A percentile compares a stretch with the other conserved stretches of the same genome.
Evolutionary conservation across 2,797 vertebrate genomes (phyloP).

Genomic region (Nasua narica): DNA sequence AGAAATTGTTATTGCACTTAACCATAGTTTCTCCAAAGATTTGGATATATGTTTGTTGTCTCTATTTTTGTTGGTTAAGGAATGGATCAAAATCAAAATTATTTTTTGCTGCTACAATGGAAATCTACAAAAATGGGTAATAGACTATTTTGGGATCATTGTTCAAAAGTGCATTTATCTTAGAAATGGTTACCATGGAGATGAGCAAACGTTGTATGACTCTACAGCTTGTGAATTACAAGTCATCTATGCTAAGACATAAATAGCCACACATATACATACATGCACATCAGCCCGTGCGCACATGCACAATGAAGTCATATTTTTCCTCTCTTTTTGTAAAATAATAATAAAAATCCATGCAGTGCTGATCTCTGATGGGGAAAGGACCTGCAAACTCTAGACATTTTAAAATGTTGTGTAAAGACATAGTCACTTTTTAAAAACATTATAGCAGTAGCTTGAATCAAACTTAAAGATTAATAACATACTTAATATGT

Average conservation of each 20-base stretch:
- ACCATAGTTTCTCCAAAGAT: slow-evolving; percentile 18
- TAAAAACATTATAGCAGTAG: neutral
- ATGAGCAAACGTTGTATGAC: slow-evolving; percentile 51
- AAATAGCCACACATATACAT: neutral
- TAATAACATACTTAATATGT: neutral
- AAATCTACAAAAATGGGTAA: slow-evolving; percentile 67
- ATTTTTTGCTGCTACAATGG: slow-evolving; percentile 9
- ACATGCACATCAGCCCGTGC: neutral
- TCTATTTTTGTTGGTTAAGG: slow-evolving; percentile 18
- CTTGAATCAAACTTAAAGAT: neutral
- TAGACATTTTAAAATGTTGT: neutral
- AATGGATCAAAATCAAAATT: slow-evolving; percentile 33
- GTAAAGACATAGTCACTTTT: neutral
- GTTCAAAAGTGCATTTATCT: slow-evolving; percentile 66
- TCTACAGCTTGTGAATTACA: slow-evolving; percentile 55
- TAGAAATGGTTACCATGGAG: slow-evolving; percentile 73
- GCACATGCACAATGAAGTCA: neutral
- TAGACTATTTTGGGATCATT: slow-evolving; percentile 68
- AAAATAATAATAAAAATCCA: neutral
- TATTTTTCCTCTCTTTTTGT: neutral
- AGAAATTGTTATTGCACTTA: neutral
- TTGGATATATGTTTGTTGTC: neutral
- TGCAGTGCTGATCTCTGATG: slow-evolving; percentile 49
- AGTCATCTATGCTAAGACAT: slow-evolving; percentile 55
- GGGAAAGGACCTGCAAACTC: neutral